Percentiles rank a stretch among this genome's conserved stretches.
These are phyloP conservation scores for Drosophila limbata DNA, from an alignment of 2,888 invertebrate genomes.

Conservation along the genomic window DNA sequence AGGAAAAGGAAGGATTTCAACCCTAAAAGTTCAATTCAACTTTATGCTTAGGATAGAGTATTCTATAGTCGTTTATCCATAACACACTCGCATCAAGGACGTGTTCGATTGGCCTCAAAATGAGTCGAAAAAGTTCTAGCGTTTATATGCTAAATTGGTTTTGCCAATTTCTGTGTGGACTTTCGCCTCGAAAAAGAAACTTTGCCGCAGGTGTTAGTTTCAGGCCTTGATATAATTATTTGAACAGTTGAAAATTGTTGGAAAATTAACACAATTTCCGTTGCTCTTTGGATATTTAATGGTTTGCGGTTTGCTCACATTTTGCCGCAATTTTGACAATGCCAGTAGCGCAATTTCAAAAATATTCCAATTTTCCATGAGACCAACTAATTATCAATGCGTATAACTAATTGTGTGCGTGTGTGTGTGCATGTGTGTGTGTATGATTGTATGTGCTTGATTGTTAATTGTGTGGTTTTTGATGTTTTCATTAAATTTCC, in stretches of 20 bases:
- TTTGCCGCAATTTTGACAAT: slow-evolving; percentile 20
- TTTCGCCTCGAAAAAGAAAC: slow-evolving; percentile 10
- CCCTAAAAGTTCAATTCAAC: too few relatives aligned
- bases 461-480: slow-evolving; percentile 28
- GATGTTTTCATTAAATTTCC: slow-evolving; percentile 41
- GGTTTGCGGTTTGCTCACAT: slow-evolving; percentile 22
- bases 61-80: not conserved
- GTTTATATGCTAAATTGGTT: slow-evolving; percentile 53
- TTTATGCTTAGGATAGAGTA: not conserved
- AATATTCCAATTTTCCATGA: not conserved
- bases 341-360: slow-evolving; percentile 10
- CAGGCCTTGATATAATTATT: slow-evolving; percentile 17
- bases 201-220: slow-evolving; percentile 8
- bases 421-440: not conserved
- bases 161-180: slow-evolving; percentile 44
- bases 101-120: slow-evolving; percentile 30
- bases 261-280: slow-evolving; percentile 15
- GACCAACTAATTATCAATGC: slow-evolving; percentile 10
- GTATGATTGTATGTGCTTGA: not conserved
- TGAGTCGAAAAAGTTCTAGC: slow-evolving; percentile 40
- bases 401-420: slow-evolving; percentile 33
- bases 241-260: slow-evolving; percentile 5
- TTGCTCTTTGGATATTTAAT: slow-evolving; percentile 6
- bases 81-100: not conserved
- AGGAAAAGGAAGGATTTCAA: too few relatives aligned